A percentile compares a stretch with the other conserved stretches of the same genome.
Conservation (phyloP, 2,888 invertebrate species). For the Cyaniris semiargus region DNA sequence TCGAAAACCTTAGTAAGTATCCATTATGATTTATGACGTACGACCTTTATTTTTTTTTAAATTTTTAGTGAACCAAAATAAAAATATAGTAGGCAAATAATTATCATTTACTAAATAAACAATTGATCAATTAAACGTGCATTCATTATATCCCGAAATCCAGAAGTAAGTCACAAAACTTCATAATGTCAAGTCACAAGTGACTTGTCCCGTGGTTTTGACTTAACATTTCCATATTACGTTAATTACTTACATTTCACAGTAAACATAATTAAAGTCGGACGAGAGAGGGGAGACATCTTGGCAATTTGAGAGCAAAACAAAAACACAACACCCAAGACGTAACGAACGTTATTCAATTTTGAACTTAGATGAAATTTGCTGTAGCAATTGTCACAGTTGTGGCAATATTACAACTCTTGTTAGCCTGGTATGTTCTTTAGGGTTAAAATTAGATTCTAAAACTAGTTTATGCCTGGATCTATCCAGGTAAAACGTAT, state of each 20-base stretch:
- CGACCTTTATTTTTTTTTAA: too few species aligned
- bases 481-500: not conserved
- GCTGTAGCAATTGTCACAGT: not conserved
- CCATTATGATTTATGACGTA: too few species aligned
- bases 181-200: not conserved
- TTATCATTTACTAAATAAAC: too few species aligned
- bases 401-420: not conserved
- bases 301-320: not conserved
- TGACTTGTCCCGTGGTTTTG: not conserved
- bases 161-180: not conserved
- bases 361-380: conserved; percentile 1
- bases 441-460: not conserved
- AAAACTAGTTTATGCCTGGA: not conserved
- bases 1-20: too few species aligned
- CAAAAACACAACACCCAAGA: conserved; percentile 12
- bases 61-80: too few species aligned
- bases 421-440: not conserved
- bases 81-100: too few species aligned
- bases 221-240: not conserved
- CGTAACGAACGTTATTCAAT: conserved; percentile 15
- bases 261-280: not conserved
- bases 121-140: too few species aligned
- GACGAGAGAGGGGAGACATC: not conserved
- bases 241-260: not conserved
- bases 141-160: too few species aligned